These are phyloP conservation scores for Nesoenas mayeri DNA, from an alignment of 2,113 vertebrate genomes.

Conservation along the genomic window DNA sequence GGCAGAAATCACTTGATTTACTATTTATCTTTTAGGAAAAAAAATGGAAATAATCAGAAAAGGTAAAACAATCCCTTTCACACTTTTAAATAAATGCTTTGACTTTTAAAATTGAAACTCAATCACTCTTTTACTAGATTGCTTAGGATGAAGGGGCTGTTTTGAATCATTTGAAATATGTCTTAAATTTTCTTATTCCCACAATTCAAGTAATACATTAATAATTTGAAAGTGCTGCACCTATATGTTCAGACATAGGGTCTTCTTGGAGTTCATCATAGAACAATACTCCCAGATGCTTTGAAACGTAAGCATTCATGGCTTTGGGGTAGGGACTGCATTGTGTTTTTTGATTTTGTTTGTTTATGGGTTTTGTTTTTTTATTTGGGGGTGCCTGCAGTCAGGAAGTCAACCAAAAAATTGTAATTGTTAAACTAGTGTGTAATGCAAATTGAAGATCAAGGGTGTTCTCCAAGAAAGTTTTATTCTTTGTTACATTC, in stretches of 20 bases:
- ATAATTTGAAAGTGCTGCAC: background rate
- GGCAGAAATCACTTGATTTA: background rate
- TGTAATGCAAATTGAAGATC: background rate
- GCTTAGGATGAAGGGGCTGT: background rate
- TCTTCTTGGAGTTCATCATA: background rate
- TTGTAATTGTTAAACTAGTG: background rate
- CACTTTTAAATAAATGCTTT: background rate
- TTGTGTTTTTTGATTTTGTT: background rate
- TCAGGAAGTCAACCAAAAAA: background rate
- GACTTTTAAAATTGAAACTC: background rate
- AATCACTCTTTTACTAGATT: background rate
- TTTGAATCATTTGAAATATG: background rate
- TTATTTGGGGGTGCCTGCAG: rapidly evolving
- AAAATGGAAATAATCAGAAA: background rate
- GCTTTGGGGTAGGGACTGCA: background rate
- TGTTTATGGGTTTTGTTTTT: background rate
- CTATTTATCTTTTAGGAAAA: background rate
- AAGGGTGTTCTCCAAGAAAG: background rate
- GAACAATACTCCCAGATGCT: background rate
- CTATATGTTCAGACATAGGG: background rate
- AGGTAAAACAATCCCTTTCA: background rate
- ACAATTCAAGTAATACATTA: background rate
- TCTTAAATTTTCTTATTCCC: background rate
- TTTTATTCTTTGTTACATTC: background rate
- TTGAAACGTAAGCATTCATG: background rate